phyloP scores from a whole-genome alignment of 2,888 invertebrate species.

The Catotricha subobsoleta region DNA sequence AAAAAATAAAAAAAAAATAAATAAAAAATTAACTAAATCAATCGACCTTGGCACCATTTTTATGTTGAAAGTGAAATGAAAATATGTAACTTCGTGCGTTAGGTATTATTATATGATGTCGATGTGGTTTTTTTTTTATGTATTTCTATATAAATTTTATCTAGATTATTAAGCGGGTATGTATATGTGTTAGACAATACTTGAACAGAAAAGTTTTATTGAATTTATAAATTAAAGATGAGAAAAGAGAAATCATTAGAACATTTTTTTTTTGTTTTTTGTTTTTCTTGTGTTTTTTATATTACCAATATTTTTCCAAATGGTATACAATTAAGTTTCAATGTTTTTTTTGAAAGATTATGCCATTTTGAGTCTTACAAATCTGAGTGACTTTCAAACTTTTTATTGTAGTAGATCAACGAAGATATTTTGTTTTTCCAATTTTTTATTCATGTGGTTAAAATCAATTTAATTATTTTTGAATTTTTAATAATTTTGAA shows the following conservation, averaged over 20 bases:
- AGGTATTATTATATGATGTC: neutral
- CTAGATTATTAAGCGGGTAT: neutral
- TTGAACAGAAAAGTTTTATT: neutral
- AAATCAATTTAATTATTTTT: neutral
- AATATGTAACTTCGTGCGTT: neutral
- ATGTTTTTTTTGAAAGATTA: no score
- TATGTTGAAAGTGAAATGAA: conserved; percentile 6
- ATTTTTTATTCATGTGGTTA: neutral
- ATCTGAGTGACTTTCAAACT: neutral
- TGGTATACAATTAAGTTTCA: neutral
- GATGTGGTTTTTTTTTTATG: neutral
- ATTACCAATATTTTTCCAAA: neutral
- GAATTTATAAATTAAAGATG: neutral
- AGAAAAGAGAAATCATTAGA: neutral
- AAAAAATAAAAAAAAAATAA: neutral
- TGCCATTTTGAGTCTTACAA: neutral
- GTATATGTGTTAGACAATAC: neutral
- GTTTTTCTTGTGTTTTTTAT: neutral
- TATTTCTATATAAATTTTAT: neutral
- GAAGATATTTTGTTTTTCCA: neutral
- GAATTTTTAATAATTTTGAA: no score
- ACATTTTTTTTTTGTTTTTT: neutral
- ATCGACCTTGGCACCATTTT: conserved; percentile 8
- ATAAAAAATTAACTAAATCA: conserved; percentile 1
- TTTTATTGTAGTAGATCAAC: neutral